Base-by-base conservation (phyloP, 1,140 invertebrate genomes). In the Leptopilina boulardi region DNA sequence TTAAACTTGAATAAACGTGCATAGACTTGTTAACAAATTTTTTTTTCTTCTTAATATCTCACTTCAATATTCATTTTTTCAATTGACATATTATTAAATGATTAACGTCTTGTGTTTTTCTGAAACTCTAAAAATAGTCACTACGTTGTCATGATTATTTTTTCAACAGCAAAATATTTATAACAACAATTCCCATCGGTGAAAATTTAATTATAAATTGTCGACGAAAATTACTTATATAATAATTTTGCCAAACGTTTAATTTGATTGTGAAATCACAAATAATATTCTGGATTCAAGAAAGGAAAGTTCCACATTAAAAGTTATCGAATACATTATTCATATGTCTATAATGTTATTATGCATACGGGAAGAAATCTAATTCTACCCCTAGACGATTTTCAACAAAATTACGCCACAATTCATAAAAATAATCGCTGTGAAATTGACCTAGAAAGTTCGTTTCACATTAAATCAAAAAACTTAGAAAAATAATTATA, bases 241-340 rank as follows among this genome's bases (percentile, higher is more conserved):
- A 26, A 59, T n/a, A 13, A 34, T 30, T n/a, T n/a, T n/a, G n/a
- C 3, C 13, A 8, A 66, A 30, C 8, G 13, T n/a, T n/a, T 23
- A 66, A 66, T 66, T n/a, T n/a, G 0, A 66, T 30, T 66, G 26
- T 66, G 23, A 30, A 66, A 66, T 30, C 26, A 4, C 8, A n/a
- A 38, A 66, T 66, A 30, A 1, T n/a, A 30, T 66, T 66, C 10
- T n/a, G 15, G 13, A 66, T 30, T 34, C 15, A 66, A 66, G 26
- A 30, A 66, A 30, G 13, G 26, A 18, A 59, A 21, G 19, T 30
- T 66, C 2, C 13, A 15, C 0, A 66, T 5, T 56, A 23, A 56
- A 56, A 66, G 15, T 66, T 66, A 30, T 66, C 11, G n/a, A 66
- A 66, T 66, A 30, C 13, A 66, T 66, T 66, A 66, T 66, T 66